Evolutionary conservation across 2,888 invertebrate genomes (phyloP).

Genomic region (Drosophila phalerata): DNA sequence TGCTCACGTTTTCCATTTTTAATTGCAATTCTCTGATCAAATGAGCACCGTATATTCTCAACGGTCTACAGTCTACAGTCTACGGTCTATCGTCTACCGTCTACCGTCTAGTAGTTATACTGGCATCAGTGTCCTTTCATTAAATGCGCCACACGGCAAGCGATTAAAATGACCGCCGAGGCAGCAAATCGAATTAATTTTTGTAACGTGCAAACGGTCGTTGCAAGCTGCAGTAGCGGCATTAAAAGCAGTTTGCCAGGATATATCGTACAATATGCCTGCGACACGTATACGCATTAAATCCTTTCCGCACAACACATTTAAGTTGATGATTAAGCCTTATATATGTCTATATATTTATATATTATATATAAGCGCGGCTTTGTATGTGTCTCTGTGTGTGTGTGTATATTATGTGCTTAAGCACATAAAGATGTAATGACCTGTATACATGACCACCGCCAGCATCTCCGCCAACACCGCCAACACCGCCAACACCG

Average conservation of each 20-base stretch:
- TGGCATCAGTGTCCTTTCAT: constrained; percentile 64
- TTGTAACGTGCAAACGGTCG: constrained; percentile 82
- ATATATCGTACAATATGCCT: not conserved
- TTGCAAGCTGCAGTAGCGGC: constrained; percentile 43
- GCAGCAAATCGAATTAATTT: constrained; percentile 84
- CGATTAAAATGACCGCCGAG: constrained; percentile 82
- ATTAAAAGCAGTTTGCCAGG: too few relatives aligned
- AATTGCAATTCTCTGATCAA: constrained; percentile 59
- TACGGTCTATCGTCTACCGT: not conserved
- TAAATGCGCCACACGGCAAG: constrained; percentile 71
- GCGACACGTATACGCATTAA: constrained; percentile 51
- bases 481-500: constrained; percentile 5
- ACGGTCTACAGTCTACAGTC: constrained; percentile 7
- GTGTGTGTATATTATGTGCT: constrained; percentile 68
- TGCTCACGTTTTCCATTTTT: constrained; percentile 77
- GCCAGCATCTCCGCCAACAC: constrained; percentile 8
- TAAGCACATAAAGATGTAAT: constrained; percentile 77
- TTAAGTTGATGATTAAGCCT: constrained; percentile 81
- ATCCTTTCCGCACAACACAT: constrained; percentile 78
- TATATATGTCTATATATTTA: constrained; percentile 5
- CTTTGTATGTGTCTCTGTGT: not conserved
- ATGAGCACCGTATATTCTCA: not conserved
- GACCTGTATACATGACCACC: constrained; percentile 66
- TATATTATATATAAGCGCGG: constrained; percentile 7
- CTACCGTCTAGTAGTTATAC: constrained; percentile 30